Conservation (phyloP, 2,113 vertebrate genomes). For the Gallinago paraguaiae region DNA sequence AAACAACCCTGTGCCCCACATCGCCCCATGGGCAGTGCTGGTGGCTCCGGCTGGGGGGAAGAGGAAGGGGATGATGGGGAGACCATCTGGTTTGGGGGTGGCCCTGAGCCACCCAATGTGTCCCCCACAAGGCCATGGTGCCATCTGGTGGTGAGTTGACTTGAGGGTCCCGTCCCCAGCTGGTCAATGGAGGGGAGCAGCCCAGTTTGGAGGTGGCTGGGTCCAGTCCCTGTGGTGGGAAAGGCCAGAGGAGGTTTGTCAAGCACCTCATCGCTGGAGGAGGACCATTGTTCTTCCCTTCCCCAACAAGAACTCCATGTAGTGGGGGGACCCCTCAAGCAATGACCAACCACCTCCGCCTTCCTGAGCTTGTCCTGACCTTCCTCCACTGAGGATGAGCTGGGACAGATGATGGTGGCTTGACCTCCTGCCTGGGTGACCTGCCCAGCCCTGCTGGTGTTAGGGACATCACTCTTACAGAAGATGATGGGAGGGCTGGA, state of each 20-base stretch:
- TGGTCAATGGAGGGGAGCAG: background rate
- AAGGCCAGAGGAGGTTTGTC: background rate
- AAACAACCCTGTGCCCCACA: background rate
- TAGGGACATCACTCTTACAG: background rate
- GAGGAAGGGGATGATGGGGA: background rate
- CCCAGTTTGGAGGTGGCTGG: background rate
- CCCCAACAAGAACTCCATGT: background rate
- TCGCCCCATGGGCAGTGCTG: fast-evolving
- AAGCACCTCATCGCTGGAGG: fast-evolving
- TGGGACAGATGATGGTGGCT: fast-evolving
- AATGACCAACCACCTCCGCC: background rate
- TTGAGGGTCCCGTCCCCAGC: background rate
- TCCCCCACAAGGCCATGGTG: background rate
- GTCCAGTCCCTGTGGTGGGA: fast-evolving
- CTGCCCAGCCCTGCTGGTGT: background rate
- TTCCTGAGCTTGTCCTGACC: background rate
- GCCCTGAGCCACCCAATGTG: background rate
- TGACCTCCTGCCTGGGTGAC: background rate
- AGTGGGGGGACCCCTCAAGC: background rate
- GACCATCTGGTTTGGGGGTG: fast-evolving
- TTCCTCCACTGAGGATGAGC: background rate
- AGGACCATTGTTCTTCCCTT: fast-evolving
- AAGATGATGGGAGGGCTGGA: background rate
- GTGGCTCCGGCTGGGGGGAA: background rate
- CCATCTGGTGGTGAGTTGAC: background rate